phyloP scores from a whole-genome alignment of 2,797 vertebrate genomes.

The Rhinella marina region DNA sequence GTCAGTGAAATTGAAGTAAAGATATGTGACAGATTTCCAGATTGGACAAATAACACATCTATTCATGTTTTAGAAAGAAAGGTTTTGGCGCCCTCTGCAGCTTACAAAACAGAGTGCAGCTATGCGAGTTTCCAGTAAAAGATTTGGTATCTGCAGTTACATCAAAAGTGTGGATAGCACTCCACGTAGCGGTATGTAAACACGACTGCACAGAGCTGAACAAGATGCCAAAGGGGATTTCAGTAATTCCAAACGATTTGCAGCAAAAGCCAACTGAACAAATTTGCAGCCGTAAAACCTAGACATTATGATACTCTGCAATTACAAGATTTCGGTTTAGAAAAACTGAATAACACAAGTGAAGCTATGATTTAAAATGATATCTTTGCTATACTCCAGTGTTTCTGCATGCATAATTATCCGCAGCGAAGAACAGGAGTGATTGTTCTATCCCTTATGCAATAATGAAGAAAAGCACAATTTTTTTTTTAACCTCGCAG shows the following conservation, averaged over 20 bases:
- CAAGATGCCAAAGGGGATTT: neutral
- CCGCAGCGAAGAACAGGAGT: neutral
- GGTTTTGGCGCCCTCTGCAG: conserved; percentile 57
- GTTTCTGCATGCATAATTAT: neutral
- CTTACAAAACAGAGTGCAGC: conserved; percentile 8
- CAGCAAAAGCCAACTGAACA: neutral
- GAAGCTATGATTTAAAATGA: neutral
- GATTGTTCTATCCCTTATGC: neutral
- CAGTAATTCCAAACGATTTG: neutral
- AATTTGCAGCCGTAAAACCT: neutral
- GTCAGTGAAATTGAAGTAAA: conserved; percentile 59
- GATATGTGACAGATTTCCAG: conserved; percentile 49
- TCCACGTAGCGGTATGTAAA: conserved; percentile 31
- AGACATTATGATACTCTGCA: neutral
- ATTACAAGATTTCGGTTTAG: neutral
- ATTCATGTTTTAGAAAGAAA: conserved; percentile 17
- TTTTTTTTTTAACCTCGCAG: too few species aligned
- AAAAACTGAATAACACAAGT: neutral
- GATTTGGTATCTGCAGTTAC: neutral
- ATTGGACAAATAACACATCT: conserved; percentile 43
- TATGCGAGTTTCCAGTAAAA: neutral
- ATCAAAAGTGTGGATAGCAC: conserved; percentile 21
- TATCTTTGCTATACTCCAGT: neutral
- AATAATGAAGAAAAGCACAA: too few species aligned
- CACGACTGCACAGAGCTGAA: neutral